These are phyloP conservation scores for Mesoligia furuncula DNA, from an alignment of 2,888 invertebrate species.

Conservation along the genomic window DNA sequence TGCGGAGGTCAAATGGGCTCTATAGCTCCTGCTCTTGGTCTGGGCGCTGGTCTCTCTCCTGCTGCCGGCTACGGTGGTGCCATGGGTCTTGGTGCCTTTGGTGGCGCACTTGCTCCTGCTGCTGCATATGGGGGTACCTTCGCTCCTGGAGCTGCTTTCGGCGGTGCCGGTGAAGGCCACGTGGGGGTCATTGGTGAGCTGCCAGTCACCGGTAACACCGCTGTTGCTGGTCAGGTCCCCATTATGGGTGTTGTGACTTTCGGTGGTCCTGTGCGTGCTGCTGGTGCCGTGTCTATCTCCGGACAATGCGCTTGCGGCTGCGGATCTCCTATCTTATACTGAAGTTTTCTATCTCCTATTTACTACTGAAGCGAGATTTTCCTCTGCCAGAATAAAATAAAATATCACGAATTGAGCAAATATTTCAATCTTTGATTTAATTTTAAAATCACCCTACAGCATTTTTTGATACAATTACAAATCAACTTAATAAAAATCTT, in stretches of 20 bases:
- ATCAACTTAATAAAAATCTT: too few species aligned
- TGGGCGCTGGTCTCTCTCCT: neutral
- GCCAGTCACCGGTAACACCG: slow-evolving; percentile 53
- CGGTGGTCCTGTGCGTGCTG: neutral
- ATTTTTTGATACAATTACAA: too few species aligned
- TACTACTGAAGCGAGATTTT: too few species aligned
- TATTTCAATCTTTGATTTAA: neutral
- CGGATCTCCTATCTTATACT: neutral
- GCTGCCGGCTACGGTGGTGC: neutral
- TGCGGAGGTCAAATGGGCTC: neutral
- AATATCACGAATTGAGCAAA: too few species aligned
- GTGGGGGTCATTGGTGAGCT: slow-evolving; percentile 69
- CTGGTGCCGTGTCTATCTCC: slow-evolving; percentile 8
- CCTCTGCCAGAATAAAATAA: too few species aligned
- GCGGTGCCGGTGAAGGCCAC: slow-evolving; percentile 68
- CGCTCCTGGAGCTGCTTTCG: neutral
- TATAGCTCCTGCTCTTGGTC: slow-evolving; percentile 51
- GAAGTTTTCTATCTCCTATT: too few species aligned
- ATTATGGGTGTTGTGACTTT: slow-evolving; percentile 69
- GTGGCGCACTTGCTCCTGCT: neutral
- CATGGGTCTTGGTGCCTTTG: too few species aligned
- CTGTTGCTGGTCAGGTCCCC: slow-evolving; percentile 48
- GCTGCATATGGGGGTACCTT: neutral
- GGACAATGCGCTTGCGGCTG: slow-evolving; percentile 23
- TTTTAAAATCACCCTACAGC: too few species aligned